These are phyloP conservation scores for Muschampia plurimacula DNA, from an alignment of 2,888 invertebrate genomes.

Conservation along the genomic window DNA sequence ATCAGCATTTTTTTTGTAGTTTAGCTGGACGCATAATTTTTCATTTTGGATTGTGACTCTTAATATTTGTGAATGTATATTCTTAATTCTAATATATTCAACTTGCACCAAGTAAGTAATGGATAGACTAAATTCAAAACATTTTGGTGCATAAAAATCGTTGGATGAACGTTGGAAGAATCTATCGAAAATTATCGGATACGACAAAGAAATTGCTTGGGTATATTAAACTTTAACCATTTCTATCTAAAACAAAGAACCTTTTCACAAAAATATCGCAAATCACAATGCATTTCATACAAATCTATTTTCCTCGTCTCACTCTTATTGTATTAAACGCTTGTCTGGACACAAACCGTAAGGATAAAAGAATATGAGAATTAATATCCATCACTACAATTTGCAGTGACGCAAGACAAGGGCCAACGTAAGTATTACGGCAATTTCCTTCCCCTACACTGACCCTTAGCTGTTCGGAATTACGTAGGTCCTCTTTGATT, in stretches of 20 bases:
- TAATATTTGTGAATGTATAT: neutral
- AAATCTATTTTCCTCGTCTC: conserved; percentile 4
- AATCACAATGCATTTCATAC: conserved; percentile 11
- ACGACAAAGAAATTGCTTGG: too few relatives aligned
- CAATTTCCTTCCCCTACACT: conserved; percentile 29
- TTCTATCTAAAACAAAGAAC: neutral
- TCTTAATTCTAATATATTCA: too few relatives aligned
- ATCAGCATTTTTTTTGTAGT: too few relatives aligned
- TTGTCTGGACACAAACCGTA: conserved; percentile 73
- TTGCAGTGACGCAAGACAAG: conserved; percentile 62
- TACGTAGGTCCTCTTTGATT: neutral
- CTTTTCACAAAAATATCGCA: neutral
- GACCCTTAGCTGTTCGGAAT: conserved; percentile 13
- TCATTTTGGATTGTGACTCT: neutral
- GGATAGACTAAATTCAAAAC: too few relatives aligned
- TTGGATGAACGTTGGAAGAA: too few relatives aligned
- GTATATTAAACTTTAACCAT: neutral
- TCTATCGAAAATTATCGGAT: too few relatives aligned
- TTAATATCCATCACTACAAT: conserved; percentile 74
- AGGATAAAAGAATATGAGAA: conserved; percentile 67
- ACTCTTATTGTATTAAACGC: conserved; percentile 78
- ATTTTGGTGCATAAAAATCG: too few relatives aligned
- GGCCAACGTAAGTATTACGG: conserved; percentile 39
- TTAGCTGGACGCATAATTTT: too few relatives aligned
- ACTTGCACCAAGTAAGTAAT: neutral